Evolutionary conservation across 1,140 invertebrate genomes (phyloP).

Genomic region (Ditylenchus dipsaci): DNA sequence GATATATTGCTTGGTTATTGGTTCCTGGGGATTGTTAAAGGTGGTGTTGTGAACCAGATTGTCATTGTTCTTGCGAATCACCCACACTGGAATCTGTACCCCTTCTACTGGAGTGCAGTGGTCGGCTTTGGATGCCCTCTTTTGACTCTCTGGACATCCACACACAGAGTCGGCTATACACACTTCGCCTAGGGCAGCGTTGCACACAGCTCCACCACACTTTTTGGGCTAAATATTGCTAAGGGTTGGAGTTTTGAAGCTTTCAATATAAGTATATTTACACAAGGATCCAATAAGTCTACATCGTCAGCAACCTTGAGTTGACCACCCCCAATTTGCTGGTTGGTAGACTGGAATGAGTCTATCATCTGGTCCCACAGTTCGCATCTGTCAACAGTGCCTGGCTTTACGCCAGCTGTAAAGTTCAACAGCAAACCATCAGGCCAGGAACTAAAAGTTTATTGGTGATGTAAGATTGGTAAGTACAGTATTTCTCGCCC

Average conservation of each 20-base stretch:
- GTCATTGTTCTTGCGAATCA: conserved; percentile 44
- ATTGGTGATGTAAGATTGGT: no score
- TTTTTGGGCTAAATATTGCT: conserved; percentile 31
- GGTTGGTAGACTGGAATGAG: conserved; percentile 42
- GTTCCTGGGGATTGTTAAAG: conserved; percentile 51
- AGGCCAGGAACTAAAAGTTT: conserved; percentile 34
- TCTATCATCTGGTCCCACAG: conserved; percentile 51
- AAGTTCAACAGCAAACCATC: conserved; percentile 56
- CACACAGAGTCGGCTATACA: conserved; percentile 53
- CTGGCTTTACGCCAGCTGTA: conserved; percentile 43
- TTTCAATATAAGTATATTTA: background rate
- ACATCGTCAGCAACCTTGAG: conserved; percentile 49
- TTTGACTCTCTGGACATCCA: conserved; percentile 53
- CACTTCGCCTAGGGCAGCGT: conserved; percentile 41
- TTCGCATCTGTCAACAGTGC: conserved; percentile 51
- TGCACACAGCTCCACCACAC: conserved; percentile 50
- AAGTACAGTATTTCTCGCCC: no score
- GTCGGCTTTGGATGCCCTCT: conserved; percentile 38
- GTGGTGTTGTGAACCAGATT: conserved; percentile 50
- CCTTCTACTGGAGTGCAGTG: conserved; percentile 48
- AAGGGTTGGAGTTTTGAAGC: background rate
- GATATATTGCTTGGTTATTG: conserved; percentile 50
- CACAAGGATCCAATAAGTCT: conserved; percentile 52
- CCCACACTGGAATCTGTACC: conserved; percentile 51
- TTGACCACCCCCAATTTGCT: conserved; percentile 51